Evolutionary conservation across 2,113 vertebrate genomes (phyloP).

Genomic region (Lipotes vexillifer): DNA sequence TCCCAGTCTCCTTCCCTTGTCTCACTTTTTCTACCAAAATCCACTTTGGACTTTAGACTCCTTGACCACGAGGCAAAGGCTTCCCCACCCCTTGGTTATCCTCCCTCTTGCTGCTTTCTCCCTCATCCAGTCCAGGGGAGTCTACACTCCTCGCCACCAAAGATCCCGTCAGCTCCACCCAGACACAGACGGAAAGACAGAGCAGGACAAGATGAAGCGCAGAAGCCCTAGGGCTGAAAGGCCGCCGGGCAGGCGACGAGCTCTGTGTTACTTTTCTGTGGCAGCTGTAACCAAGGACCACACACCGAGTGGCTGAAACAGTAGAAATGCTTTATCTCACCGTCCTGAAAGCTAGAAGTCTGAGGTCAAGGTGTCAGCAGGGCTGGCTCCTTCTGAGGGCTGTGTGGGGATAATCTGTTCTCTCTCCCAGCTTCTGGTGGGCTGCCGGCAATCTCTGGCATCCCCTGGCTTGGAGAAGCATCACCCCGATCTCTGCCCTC

Average conservation of each 20-base stretch:
- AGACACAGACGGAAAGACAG: neutral
- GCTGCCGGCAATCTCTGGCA: neutral
- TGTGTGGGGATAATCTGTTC: too few species aligned
- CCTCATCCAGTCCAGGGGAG: neutral
- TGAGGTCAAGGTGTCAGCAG: neutral
- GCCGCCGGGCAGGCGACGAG: accelerated
- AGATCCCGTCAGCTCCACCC: neutral
- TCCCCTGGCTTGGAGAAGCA: neutral
- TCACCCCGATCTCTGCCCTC: neutral
- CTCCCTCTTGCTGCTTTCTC: neutral
- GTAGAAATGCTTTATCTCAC: neutral
- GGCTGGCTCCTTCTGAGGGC: neutral
- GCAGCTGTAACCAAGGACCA: too few species aligned
- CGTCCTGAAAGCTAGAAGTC: neutral
- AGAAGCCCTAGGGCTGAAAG: neutral
- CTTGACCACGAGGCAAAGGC: neutral
- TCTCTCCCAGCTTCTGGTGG: neutral
- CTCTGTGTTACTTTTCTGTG: neutral
- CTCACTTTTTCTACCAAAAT: neutral
- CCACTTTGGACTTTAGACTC: neutral
- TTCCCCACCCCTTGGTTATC: accelerated
- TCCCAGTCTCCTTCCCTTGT: too few species aligned
- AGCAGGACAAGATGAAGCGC: accelerated
- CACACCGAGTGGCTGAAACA: neutral
- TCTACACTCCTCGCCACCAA: neutral